A percentile compares a stretch with the other conserved stretches of the same genome.
phyloP scores from a whole-genome alignment of 2,113 vertebrate species.

The Suncus etruscus region DNA sequence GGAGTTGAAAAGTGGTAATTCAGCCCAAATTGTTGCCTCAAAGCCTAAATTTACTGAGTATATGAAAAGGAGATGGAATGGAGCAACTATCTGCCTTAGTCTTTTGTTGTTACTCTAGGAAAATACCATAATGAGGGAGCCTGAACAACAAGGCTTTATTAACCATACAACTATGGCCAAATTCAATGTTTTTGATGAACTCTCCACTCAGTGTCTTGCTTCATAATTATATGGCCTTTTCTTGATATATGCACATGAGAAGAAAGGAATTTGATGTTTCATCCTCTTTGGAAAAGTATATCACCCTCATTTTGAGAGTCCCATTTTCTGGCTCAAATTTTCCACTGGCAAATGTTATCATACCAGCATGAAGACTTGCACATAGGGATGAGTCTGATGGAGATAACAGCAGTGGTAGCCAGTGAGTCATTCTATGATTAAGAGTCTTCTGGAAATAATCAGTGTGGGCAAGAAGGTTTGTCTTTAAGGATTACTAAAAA shows the following conservation, averaged over 20 bases:
- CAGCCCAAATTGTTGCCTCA: background rate
- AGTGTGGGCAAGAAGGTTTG: background rate
- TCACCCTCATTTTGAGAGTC: background rate
- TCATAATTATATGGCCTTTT: background rate
- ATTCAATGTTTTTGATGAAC: too few species aligned
- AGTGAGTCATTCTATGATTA: background rate
- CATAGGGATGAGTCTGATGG: background rate
- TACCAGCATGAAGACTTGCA: background rate
- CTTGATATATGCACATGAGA: background rate
- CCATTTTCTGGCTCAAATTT: background rate
- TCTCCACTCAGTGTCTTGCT: background rate
- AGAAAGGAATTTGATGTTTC: background rate
- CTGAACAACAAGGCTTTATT: background rate
- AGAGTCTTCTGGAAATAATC: background rate
- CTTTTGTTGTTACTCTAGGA: background rate
- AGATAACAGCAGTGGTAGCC: background rate
- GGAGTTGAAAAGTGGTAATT: background rate
- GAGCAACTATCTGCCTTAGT: background rate
- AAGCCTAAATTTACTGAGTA: conserved; percentile 4
- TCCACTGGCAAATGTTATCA: background rate
- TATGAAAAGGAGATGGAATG: background rate
- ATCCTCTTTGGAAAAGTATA: background rate
- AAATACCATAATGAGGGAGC: background rate
- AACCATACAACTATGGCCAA: background rate
- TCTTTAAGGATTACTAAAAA: background rate